A percentile compares a stretch with the other conserved stretches of the same genome.
Conservation (phyloP, 2,888 invertebrate genomes). For the Notodonta ziczac region DNA sequence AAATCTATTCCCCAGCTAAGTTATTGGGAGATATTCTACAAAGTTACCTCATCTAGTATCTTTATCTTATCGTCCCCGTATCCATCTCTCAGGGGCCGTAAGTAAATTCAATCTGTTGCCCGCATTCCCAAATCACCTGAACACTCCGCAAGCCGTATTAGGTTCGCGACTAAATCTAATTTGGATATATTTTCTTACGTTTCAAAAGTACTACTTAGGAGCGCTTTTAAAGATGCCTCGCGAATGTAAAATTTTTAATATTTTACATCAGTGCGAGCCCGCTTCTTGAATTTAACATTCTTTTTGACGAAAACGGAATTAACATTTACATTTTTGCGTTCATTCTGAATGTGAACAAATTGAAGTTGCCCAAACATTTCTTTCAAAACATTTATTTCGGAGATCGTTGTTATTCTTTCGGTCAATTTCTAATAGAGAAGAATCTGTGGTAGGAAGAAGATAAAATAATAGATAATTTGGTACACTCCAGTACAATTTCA, state of each 20-base stretch:
- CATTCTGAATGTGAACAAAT: constrained; percentile 17
- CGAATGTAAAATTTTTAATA: constrained; percentile 18
- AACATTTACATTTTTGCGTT: constrained; percentile 13
- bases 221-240: constrained; percentile 4
- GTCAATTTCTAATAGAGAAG: too few species aligned
- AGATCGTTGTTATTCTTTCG: too few species aligned
- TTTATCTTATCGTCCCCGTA: constrained; percentile 33
- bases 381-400: not conserved
- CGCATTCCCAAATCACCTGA: constrained; percentile 80
- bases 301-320: constrained; percentile 18
- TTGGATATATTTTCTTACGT: constrained; percentile 71
- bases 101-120: constrained; percentile 79
- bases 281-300: constrained; percentile 18
- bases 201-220: constrained; percentile 51
- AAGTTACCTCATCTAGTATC: constrained; percentile 22
- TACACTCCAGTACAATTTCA: too few species aligned
- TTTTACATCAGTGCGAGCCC: constrained; percentile 9
- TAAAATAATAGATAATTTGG: too few species aligned
- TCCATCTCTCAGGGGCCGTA: constrained; percentile 66
- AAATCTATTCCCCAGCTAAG: too few species aligned
- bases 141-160: constrained; percentile 70
- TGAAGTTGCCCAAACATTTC: constrained; percentile 9
- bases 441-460: too few species aligned
- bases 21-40: too few species aligned
- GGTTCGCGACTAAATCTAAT: constrained; percentile 73